Conservation (phyloP, 2,797 vertebrate genomes). For the Hoplostethus mediterraneus region DNA sequence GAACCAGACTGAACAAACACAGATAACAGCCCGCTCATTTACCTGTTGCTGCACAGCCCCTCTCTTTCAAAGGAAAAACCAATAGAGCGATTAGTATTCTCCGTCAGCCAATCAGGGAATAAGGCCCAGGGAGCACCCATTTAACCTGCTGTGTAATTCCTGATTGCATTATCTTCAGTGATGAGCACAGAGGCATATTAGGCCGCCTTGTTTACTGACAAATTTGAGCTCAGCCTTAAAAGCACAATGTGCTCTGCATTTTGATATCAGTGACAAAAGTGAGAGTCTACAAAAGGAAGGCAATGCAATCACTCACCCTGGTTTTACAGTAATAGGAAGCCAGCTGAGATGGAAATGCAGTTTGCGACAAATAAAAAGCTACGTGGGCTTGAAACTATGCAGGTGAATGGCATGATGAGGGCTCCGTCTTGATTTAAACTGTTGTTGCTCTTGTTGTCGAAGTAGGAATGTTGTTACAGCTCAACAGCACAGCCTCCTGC, state of each 20-base stretch:
- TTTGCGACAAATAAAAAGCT: conserved; percentile 38
- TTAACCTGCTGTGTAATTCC: conserved; percentile 58
- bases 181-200: conserved; percentile 37
- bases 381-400: conserved; percentile 23
- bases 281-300: conserved; percentile 14
- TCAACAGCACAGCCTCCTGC: conserved; percentile 26
- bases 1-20: conserved; percentile 59
- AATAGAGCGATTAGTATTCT: conserved; percentile 61
- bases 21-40: conserved; percentile 31
- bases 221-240: conserved; percentile 27
- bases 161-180: conserved; percentile 61
- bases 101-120: conserved; percentile 59
- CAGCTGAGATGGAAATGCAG: conserved; percentile 32
- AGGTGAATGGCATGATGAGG: conserved; percentile 37
- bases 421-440: conserved; percentile 34
- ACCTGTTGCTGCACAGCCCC: conserved; percentile 47
- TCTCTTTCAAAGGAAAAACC: conserved; percentile 59
- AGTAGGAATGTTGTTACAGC: conserved; percentile 38
- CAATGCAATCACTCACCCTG: conserved; percentile 32
- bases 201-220: conserved; percentile 43
- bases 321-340: not conserved
- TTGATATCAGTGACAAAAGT: conserved; percentile 41
- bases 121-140: conserved; percentile 32
- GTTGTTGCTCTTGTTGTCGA: conserved; percentile 24
- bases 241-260: conserved; percentile 40